Percentiles rank a stretch among this genome's conserved stretches.
Conservation (phyloP, 2,888 invertebrate genomes). For the Spisula solida region DNA sequence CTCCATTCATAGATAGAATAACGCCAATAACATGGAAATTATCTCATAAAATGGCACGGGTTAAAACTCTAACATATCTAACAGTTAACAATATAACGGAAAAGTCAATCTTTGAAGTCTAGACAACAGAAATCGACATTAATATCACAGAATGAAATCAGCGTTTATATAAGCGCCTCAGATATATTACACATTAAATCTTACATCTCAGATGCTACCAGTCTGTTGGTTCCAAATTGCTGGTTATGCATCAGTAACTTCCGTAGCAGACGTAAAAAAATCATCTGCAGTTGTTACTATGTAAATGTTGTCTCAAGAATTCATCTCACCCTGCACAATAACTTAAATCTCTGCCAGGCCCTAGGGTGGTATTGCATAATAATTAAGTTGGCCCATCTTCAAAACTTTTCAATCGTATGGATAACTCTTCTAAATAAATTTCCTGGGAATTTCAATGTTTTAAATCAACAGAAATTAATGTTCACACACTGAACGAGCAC, state of each 20-base stretch:
- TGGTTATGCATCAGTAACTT: conserved; percentile 7
- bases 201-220: background rate
- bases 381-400: conserved; percentile 6
- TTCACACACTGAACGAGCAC: background rate
- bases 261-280: conserved; percentile 7
- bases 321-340: background rate
- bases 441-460: background rate
- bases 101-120: background rate
- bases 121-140: background rate
- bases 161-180: background rate
- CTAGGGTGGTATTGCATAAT: background rate
- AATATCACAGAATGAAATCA: background rate
- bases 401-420: conserved; percentile 5
- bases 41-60: background rate
- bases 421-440: background rate
- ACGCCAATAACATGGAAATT: background rate
- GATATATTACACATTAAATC: background rate
- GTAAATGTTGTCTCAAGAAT: conserved; percentile 13
- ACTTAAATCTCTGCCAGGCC: background rate
- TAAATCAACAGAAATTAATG: background rate
- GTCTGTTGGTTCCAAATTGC: conserved; percentile 2
- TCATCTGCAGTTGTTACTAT: background rate
- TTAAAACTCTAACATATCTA: background rate
- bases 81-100: background rate
- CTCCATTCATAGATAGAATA: background rate